Evolutionary conservation across 2,888 invertebrate genomes (phyloP).

Genomic region (Cistogaster globosa): DNA sequence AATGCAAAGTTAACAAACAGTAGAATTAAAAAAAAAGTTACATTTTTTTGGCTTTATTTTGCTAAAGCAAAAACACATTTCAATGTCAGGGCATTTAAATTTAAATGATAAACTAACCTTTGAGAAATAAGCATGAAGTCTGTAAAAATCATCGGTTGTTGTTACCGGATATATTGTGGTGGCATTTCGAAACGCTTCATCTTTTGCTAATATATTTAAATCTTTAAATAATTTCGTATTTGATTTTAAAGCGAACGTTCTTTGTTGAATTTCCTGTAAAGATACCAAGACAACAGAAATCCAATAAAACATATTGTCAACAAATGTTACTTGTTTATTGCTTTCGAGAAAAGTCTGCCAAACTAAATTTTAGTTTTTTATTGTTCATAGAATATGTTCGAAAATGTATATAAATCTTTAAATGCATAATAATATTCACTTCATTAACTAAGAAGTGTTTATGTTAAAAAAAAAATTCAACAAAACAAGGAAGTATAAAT

Average conservation of each 20-base stretch:
- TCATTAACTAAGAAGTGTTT: constrained; percentile 36
- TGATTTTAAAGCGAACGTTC: constrained; percentile 78
- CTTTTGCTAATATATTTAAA: constrained; percentile 82
- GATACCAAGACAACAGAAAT: constrained; percentile 36
- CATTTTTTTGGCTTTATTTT: too few relatives aligned
- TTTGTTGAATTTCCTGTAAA: constrained; percentile 79
- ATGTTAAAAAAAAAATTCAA: constrained; percentile 17
- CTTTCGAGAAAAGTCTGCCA: not conserved
- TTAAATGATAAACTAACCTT: constrained; percentile 84
- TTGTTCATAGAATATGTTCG: too few relatives aligned
- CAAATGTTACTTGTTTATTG: constrained; percentile 54
- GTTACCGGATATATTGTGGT: constrained; percentile 87
- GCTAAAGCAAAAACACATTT: too few relatives aligned
- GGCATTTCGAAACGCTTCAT: constrained; percentile 84
- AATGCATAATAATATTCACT: not conserved
- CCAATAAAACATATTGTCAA: constrained; percentile 61
- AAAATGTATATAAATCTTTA: too few relatives aligned
- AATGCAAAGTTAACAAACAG: constrained; percentile 22
- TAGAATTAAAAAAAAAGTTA: not conserved
- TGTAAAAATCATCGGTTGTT: constrained; percentile 86
- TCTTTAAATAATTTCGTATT: constrained; percentile 82
- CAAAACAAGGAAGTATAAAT: not conserved
- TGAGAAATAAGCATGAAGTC: constrained; percentile 89
- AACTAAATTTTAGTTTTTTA: constrained; percentile 5
- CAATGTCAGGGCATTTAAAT: not conserved